Evolutionary conservation across 2,113 vertebrate genomes (phyloP).

Genomic region (Onychostoma macrolepis): DNA sequence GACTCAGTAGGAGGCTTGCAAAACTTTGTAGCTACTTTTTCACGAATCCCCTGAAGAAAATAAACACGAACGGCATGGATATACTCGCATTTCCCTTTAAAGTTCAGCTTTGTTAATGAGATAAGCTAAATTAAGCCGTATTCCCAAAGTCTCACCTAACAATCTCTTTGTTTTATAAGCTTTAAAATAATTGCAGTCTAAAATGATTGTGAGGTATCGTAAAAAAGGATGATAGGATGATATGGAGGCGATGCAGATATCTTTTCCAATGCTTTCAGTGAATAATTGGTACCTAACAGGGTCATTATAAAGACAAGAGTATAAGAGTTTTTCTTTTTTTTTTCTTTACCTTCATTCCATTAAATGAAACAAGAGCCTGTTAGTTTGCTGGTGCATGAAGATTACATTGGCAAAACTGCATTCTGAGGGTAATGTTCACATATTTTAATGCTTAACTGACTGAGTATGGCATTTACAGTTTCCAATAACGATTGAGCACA

Average conservation of each 20-base stretch:
- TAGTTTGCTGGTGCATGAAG: background rate
- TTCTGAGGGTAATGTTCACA: background rate
- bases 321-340: background rate
- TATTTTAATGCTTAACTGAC: background rate
- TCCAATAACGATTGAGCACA: background rate
- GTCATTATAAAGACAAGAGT: background rate
- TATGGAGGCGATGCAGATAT: background rate
- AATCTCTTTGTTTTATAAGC: slow-evolving; percentile 29
- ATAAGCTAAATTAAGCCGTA: slow-evolving; percentile 33
- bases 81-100: background rate
- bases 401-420: background rate
- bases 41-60: background rate
- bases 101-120: slow-evolving; percentile 31
- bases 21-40: slow-evolving; percentile 20
- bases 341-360: background rate
- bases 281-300: slow-evolving; percentile 7
- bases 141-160: slow-evolving; percentile 11
- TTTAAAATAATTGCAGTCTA: background rate
- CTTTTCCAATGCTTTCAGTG: background rate
- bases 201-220: background rate
- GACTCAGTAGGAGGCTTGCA: slow-evolving; percentile 18
- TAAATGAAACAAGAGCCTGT: background rate
- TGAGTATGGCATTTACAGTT: background rate
- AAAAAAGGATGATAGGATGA: background rate
- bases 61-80: background rate